Base-by-base conservation (phyloP, 2,113 vertebrate species). In the Perca flavescens region DNA sequence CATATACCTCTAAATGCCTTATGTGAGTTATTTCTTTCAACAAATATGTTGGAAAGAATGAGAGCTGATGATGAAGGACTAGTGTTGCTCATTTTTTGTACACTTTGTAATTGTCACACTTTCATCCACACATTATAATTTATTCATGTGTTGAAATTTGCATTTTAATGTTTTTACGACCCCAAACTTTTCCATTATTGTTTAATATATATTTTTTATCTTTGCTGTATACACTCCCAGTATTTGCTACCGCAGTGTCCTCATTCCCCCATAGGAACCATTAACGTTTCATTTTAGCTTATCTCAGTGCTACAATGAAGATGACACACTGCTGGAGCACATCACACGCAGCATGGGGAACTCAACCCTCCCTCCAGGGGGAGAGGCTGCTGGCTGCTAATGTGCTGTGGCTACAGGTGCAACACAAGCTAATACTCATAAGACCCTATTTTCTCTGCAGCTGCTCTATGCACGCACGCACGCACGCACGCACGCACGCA, bases 231-330 rank as follows among this genome's bases (percentile, higher is more conserved):
- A 21, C 11, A 1, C 57, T 61, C 21, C 1, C 6, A 6, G n/a
- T 13, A 46, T 50, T 74, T 76, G 36, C 62, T 63, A 47, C 49
- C 63, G 46, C 70, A 47, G 5, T 15, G 46, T 40, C 53, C 63
- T 49, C 5, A 40, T 74, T 52, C 67, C 77, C 86, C 87, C 63
- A 60, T 47, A 21, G 83, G 57, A 46, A 13, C 73, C 56, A 85
- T 91, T 88, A 92, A 86, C 74, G 82, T 91, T 92, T 89, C 25
- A 86, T 86, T 90, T 89, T 57, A 47, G 22, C 74, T 62, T 57
- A 81, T 84, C 83, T 89, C 63, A 74, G 69, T 2, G 62, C 66
- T 68, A 57, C 86, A 76, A 36, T 84, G 82, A 77, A 74, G 76
- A 75, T 79, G 84, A 74, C 57, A 63, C 57, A 49, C 70, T 3